Evolutionary conservation across 2,113 vertebrate species (phyloP).

Genomic region (Spea multiplicata): DNA sequence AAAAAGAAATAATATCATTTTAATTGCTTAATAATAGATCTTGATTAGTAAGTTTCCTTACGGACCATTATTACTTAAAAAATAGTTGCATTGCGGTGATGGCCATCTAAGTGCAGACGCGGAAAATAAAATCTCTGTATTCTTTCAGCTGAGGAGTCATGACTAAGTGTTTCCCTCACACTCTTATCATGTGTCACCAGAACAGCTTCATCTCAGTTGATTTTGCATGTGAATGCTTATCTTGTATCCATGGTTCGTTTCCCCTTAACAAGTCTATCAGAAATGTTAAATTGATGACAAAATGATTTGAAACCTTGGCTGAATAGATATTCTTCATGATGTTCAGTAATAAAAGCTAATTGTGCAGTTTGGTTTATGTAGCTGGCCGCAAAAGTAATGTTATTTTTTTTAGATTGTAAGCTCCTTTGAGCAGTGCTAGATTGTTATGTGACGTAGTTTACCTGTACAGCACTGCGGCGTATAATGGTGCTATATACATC

Average conservation of each 20-base stretch:
- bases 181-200: conserved; percentile 20
- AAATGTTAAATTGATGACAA: background rate
- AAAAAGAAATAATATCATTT: too few species aligned
- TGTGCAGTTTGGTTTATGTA: too few species aligned
- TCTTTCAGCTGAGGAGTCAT: background rate
- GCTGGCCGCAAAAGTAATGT: too few species aligned
- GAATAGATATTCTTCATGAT: too few species aligned
- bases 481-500: too few species aligned
- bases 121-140: conserved; percentile 16
- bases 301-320: too few species aligned
- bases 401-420: too few species aligned
- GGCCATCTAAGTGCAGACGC: too few species aligned
- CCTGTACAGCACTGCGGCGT: too few species aligned
- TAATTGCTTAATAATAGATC: background rate
- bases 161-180: background rate
- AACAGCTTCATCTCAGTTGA: conserved; percentile 13
- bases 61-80: background rate
- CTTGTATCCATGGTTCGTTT: background rate
- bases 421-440: too few species aligned
- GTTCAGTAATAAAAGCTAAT: too few species aligned
- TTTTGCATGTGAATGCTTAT: conserved; percentile 5
- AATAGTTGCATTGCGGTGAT: background rate
- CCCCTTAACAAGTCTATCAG: background rate
- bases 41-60: background rate
- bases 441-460: too few species aligned